Base-by-base conservation (phyloP, 2,888 invertebrate genomes). In the Cerastis rubricosa region DNA sequence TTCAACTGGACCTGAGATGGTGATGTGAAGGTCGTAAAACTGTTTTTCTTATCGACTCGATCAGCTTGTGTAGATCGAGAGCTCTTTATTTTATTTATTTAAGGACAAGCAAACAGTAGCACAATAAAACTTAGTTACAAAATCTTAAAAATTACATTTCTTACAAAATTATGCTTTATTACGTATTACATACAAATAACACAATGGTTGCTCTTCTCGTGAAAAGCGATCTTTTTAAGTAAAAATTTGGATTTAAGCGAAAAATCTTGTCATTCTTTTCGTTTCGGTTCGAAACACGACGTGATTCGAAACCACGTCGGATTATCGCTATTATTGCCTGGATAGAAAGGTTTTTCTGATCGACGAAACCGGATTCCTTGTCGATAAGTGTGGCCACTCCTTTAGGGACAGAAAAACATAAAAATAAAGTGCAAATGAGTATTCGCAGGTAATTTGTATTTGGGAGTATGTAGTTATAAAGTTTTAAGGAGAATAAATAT, bases 401-500 rank as follows among this genome's bases (percentile, higher is more conserved):
- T 19, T 19, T 40, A 63, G 22, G 11, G 12, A 12, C 0, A 40
- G 9, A 61, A 35, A 19, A 35, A 11, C 40, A 22, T 40, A n/a
- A 17, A 12, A 64, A 40, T 22, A 40, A 22, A 64, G 12, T n/a
- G n/a, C 51, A 14, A 74, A 43, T 22, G 71, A 14, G 22, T 51
- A 43, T 51, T 74, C 8, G 17, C 4, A 17, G 19, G 43, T 29
- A 43, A 74, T 76, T 73, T 73, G 14, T 73, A n/a, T 29, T n/a
- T 29, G 19, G 19, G 14, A 73, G 54, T n/a, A n/a, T n/a, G n/a
- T 54, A 45, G 43, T 9, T 45, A 9, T 45, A 54, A 54, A 76
- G 35, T 75, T 7, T n/a, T 59, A 74, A 74, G 49, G 43, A 67
- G n/a, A 75, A 75, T 54, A 75, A 75, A 80, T 51, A 54, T 45